Conservation (phyloP, 2,888 invertebrate species). For the Spodoptera exigua region DNA sequence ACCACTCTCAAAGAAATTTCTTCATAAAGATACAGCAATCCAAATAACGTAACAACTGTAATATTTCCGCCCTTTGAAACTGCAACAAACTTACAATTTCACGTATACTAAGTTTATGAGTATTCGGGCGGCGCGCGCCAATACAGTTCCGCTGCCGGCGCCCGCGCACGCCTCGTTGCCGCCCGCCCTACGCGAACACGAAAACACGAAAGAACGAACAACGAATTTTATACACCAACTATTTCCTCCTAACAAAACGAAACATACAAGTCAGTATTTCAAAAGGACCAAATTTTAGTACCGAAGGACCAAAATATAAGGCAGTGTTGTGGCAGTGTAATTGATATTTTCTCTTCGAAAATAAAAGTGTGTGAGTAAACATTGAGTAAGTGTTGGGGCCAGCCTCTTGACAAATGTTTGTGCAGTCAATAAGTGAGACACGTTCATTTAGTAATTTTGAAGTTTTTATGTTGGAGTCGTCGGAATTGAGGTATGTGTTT, state of each 20-base stretch:
- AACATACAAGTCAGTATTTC: not conserved
- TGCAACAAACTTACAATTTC: constrained; percentile 76
- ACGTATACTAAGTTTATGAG: constrained; percentile 76
- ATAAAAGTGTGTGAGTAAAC: constrained; percentile 63
- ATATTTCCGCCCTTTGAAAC: constrained; percentile 63
- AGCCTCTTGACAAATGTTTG: constrained; percentile 76
- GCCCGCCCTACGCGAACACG: constrained; percentile 79
- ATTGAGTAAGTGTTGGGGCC: constrained; percentile 40
- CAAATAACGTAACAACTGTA: constrained; percentile 33
- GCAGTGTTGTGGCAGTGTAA: constrained; percentile 59
- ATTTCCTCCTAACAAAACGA: not conserved
- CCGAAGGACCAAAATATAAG: constrained; percentile 24
- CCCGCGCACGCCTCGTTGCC: constrained; percentile 84
- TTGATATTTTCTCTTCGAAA: constrained; percentile 46
- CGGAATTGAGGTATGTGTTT: constrained; percentile 64
- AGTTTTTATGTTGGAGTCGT: constrained; percentile 49
- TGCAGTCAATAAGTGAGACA: constrained; percentile 75
- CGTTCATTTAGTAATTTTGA: constrained; percentile 66
- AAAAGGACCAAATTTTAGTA: constrained; percentile 12
- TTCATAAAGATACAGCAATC: not conserved
- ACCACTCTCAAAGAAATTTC: too few relatives aligned
- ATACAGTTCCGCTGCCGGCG: constrained; percentile 80
- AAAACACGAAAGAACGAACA: constrained; percentile 43
- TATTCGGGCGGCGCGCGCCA: constrained; percentile 72
- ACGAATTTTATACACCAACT: constrained; percentile 23